Evolutionary conservation across 2,797 vertebrate genomes (phyloP).

Genomic region (Pipistrellus nathusii): DNA sequence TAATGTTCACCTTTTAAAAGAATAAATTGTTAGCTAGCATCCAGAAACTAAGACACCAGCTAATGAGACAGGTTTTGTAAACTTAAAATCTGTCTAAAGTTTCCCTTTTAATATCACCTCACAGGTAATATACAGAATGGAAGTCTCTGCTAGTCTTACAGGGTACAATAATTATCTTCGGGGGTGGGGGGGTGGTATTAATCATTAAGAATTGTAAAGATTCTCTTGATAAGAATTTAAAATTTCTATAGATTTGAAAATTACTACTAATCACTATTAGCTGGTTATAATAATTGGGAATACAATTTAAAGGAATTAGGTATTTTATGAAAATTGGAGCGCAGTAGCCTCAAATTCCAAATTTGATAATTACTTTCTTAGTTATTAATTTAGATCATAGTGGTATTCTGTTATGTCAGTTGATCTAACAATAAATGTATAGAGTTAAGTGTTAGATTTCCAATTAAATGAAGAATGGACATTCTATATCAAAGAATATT

Average conservation of each 20-base stretch:
- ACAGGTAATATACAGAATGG: neutral
- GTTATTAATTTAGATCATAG: constrained; percentile 38
- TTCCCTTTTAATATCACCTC: constrained; percentile 4
- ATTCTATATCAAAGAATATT: constrained; percentile 37
- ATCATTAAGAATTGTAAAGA: constrained; percentile 14
- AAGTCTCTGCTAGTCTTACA: constrained; percentile 33
- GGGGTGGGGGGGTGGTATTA: neutral
- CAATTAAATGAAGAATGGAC: constrained; percentile 45
- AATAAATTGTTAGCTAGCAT: constrained; percentile 1
- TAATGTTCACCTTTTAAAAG: constrained; percentile 38
- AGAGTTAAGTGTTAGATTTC: constrained; percentile 38
- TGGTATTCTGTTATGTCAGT: neutral
- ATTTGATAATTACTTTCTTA: constrained; percentile 22
- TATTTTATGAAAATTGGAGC: constrained; percentile 13
- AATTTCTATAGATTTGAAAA: constrained; percentile 58
- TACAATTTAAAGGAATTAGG: constrained; percentile 14
- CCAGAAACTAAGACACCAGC: constrained; percentile 40
- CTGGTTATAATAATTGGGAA: constrained; percentile 46
- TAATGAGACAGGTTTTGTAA: constrained; percentile 45
- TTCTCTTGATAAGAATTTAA: constrained; percentile 38
- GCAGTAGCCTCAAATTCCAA: neutral
- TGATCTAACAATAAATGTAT: constrained; percentile 24
- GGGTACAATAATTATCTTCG: neutral
- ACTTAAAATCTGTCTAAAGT: constrained; percentile 39
- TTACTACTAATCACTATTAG: neutral